phyloP scores from a whole-genome alignment of 2,113 vertebrate genomes.

The Oreotragus oreotragus region DNA sequence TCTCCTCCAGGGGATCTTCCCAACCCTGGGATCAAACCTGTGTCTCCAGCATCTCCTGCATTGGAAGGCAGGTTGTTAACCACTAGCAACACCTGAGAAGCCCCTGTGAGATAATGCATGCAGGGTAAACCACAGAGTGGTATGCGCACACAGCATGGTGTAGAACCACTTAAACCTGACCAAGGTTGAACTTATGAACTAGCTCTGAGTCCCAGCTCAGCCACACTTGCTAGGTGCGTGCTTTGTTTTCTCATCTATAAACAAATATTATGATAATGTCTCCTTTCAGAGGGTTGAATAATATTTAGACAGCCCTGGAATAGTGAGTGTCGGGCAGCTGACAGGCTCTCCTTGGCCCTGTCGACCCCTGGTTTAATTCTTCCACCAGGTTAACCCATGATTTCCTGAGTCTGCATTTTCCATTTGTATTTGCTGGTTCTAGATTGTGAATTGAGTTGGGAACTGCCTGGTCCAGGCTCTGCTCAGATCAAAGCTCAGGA shows the following conservation, averaged over 20 bases:
- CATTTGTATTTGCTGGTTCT: neutral
- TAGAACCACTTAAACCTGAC: neutral
- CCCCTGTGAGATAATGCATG: neutral
- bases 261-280: neutral
- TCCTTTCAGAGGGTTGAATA: neutral
- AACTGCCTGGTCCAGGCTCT: neutral
- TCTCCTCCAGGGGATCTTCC: neutral
- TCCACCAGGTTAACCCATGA: neutral
- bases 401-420: constrained; percentile 14
- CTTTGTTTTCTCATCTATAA: neutral
- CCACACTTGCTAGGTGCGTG: neutral
- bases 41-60: neutral
- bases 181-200: neutral
- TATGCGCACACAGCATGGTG: neutral
- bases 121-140: neutral
- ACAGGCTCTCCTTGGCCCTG: neutral
- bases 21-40: neutral
- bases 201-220: neutral
- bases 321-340: neutral
- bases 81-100: neutral
- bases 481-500: neutral
- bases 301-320: neutral
- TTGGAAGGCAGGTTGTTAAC: neutral
- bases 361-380: neutral
- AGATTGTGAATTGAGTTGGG: neutral